Conservation (phyloP, 2,113 vertebrate genomes). For the Scomber japonicus region DNA sequence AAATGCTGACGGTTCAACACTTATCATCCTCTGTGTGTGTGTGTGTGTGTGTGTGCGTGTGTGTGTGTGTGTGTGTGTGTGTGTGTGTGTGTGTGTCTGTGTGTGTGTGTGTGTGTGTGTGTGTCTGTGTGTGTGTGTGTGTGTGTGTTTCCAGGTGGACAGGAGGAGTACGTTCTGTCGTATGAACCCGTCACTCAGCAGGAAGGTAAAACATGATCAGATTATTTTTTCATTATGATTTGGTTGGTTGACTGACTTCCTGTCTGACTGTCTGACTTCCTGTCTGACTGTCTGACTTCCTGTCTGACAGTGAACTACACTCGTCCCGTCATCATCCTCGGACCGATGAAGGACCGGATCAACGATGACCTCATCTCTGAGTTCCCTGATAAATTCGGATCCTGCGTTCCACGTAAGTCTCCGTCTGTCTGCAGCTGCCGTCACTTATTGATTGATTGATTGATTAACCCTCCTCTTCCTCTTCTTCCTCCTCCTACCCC, state of each 20-base stretch:
- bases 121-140: too few species aligned
- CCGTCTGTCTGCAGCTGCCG: too few species aligned
- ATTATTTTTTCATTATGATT: too few species aligned
- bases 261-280: neutral
- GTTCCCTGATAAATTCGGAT: conserved; percentile 98
- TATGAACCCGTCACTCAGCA: conserved; percentile 96
- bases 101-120: conserved; percentile 41
- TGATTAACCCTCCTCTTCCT: too few species aligned
- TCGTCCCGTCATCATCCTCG: conserved; percentile 96
- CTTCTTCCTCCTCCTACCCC: too few species aligned
- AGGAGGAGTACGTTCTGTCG: conserved; percentile 96
- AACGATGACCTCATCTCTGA: conserved; percentile 98
- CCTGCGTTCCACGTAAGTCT: conserved; percentile 97
- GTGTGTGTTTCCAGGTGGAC: conserved; percentile 93
- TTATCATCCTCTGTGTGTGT: neutral
- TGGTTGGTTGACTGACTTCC: too few species aligned
- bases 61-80: conserved; percentile 72
- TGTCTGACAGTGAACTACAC: conserved; percentile 91
- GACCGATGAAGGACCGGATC: conserved; percentile 98
- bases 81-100: neutral
- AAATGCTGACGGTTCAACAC: neutral
- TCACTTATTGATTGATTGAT: too few species aligned
- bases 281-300: neutral
- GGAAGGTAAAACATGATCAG: conserved; percentile 85
- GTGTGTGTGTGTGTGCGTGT: neutral